phyloP scores from a whole-genome alignment of 2,113 vertebrate species.

The Strigops habroptila region DNA sequence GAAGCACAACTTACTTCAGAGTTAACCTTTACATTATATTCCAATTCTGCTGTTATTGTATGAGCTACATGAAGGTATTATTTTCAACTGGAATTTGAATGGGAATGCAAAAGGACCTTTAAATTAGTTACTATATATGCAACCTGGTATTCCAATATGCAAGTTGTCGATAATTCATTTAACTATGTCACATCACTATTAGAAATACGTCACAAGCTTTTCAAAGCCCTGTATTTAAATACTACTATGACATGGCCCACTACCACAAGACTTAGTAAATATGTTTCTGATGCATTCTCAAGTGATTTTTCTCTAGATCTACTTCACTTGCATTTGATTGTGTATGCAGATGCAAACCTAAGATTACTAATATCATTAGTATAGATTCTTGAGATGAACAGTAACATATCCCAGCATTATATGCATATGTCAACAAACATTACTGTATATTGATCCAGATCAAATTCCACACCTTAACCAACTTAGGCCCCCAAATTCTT shows the following conservation, averaged over 20 bases:
- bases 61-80: background rate
- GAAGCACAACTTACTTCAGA: background rate
- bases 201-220: background rate
- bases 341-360: background rate
- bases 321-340: background rate
- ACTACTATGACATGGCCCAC: background rate
- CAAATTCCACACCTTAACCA: constrained; percentile 7
- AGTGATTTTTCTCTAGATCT: background rate
- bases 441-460: background rate
- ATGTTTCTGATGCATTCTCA: background rate
- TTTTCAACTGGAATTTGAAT: background rate
- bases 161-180: background rate
- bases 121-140: background rate
- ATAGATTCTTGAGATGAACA: background rate
- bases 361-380: background rate
- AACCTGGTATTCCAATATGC: background rate
- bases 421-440: background rate
- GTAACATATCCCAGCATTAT: background rate
- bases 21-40: background rate
- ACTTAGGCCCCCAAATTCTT: constrained; percentile 8
- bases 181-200: background rate
- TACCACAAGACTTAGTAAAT: background rate
- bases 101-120: background rate
- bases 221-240: background rate
- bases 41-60: background rate